Base-by-base conservation (phyloP, 2,113 vertebrate species). In the Tachysurus vachellii region DNA sequence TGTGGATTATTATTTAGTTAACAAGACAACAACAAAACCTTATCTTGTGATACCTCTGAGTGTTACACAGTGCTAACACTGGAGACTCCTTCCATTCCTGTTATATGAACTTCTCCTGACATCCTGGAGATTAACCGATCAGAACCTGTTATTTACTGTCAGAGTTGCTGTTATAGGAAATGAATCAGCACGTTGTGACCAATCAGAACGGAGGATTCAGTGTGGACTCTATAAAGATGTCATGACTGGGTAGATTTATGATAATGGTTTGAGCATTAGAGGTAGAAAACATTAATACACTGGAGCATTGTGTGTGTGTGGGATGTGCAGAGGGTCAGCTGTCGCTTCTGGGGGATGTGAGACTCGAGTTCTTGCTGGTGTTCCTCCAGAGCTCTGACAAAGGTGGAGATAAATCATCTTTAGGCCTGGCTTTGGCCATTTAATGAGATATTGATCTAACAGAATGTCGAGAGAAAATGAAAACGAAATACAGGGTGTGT, bases 401-500 rank as follows among this genome's bases (percentile, higher is more conserved):
- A 73, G 85, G 75, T 23, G 56, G 66, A 88, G 91, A 90, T 84
- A 88, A 91, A 89, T 90, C 89, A 92, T 90, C 70, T 81, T 56
- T 53, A 53, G 86, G 59, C 71, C 75, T 66, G 80, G 84, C 82
- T 93, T 85, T 91, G 85, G 84, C 64, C 90, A 73, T 81, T 87
- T 91, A 90, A 93, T 91, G 88, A 90, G 83, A 87, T 93, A 94
- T 92, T 92, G 90, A 91, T 92, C 90, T 86, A 28, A 81, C 70
- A 50, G 68, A 86, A 84, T 84, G 75, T 89, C 83, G 75, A 31
- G 87, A 56, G 62, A 75, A 90, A 92, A 91, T 91, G 66, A 92
- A 88, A 90, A 83, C 84, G 76, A 90, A 91, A 90, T 90, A 87
- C 89, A 90, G 42, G 13, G 66, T 57, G 47, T 53, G 80, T 28